Evolutionary conservation across 2,113 vertebrate species (phyloP).

Genomic region (Tachuris rubrigastra): DNA sequence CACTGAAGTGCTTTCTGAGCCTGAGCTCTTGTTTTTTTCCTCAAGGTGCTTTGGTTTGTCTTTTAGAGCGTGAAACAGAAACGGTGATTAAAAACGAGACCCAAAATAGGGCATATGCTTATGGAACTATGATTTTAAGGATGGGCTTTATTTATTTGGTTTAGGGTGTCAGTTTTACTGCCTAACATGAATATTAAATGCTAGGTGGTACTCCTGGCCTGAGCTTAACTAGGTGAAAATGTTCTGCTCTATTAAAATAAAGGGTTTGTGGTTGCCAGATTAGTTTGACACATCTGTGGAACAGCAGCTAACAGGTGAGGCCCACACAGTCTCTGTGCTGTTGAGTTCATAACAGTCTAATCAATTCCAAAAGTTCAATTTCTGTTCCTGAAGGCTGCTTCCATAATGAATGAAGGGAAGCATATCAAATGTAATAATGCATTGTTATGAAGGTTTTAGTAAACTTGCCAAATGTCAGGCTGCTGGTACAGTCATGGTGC

Average conservation of each 20-base stretch:
- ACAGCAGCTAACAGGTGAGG: neutral
- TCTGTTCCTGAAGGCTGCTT: constrained; percentile 35
- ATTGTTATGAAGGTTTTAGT: constrained; percentile 39
- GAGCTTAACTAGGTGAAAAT: neutral
- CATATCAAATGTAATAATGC: constrained; percentile 25
- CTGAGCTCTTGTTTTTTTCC: neutral
- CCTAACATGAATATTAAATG: neutral
- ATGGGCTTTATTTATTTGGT: neutral
- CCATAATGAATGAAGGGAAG: constrained; percentile 40
- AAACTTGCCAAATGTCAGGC: constrained; percentile 41
- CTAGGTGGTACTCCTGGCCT: neutral
- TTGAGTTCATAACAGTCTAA: neutral
- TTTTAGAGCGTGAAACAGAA: neutral
- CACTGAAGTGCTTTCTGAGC: neutral
- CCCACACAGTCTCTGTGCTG: neutral
- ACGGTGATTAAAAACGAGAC: neutral
- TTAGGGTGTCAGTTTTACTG: neutral
- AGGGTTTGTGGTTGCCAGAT: neutral
- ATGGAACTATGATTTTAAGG: neutral
- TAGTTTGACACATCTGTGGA: neutral
- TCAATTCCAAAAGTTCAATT: constrained; percentile 38
- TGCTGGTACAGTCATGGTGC: neutral
- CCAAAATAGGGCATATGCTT: neutral
- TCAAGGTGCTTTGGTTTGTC: neutral
- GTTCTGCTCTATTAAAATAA: neutral